Base-by-base conservation (phyloP, 1,140 invertebrate genomes). In the Eueides isabella region DNA sequence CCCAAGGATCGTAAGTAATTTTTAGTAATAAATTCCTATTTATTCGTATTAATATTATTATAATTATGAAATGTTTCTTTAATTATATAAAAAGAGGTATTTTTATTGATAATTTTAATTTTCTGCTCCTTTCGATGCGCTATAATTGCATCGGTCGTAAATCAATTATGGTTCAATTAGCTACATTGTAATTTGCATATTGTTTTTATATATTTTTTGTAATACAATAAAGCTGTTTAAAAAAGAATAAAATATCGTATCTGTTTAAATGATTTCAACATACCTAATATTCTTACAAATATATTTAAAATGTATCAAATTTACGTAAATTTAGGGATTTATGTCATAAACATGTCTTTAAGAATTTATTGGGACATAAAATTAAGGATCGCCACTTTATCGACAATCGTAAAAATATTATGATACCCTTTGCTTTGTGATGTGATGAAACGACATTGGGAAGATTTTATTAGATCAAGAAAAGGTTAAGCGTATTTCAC, bases 1-100 rank as follows among this genome's bases (percentile, higher is more conserved):
- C 97, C 97, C 1, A 95, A 92, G 6, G 33, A 94, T 93, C 94
- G 96, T 95, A 91, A 93, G 83, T 80, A 30, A 62, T 19, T 67
- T 44, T 68, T 30, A 31, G 5, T 4, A 38, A 38, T 5, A 16
- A 38, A 5, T 16, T 38, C 16, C 35, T 38, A 38, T 38, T 1
- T 38, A 5, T 5, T 38, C 2, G 6, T 33, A 9, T 12, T 38
- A 35, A 12, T 35, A 12, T 35, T 12, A 35, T 33, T 31, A 31
- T 31, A 35, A 12, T 3, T 7, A 33, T n/a, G n/a, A n/a, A n/a
- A 38, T 16, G 16, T 14, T 38, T 38, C 0, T 28, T 41, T 29
- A 23, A 62, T 23, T 16, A 7, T 16, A 19, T 19, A 44, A 44
- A 44, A 44, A 44, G 2, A 2, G 6, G 41, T 44, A n/a, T 44